phyloP scores from a whole-genome alignment of 2,797 vertebrate genomes.

The Trichosurus vulpecula region DNA sequence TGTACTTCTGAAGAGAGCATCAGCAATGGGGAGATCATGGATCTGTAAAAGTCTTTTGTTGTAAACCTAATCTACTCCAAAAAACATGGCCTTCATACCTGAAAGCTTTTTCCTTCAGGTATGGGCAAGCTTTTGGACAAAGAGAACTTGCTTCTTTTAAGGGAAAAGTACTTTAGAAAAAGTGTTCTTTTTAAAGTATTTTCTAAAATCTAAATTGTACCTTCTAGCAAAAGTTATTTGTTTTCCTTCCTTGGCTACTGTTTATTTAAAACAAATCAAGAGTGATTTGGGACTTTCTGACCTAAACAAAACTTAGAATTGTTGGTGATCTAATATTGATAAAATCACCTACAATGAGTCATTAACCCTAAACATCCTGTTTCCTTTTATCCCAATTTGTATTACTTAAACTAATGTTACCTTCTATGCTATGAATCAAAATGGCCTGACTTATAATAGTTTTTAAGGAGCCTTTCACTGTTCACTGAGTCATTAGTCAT shows the following conservation, averaged over 20 bases:
- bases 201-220: background rate
- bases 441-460: background rate
- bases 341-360: background rate
- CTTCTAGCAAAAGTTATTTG: background rate
- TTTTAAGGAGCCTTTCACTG: constrained; percentile 11
- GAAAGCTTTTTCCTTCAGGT: background rate
- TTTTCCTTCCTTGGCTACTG: background rate
- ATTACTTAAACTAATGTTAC: background rate
- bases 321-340: background rate
- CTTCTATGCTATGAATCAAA: constrained; percentile 24
- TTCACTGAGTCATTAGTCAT: background rate
- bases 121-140: background rate
- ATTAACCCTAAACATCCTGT: background rate
- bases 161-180: background rate
- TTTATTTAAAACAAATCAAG: background rate
- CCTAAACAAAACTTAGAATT: background rate
- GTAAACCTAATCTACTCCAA: background rate
- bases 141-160: background rate
- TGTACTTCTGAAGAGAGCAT: too few species aligned
- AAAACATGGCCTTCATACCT: background rate
- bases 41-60: background rate
- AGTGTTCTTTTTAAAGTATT: background rate
- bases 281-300: background rate
- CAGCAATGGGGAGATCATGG: background rate
- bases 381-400: constrained; percentile 11